Percentiles rank a stretch among this genome's conserved stretches.
These are phyloP conservation scores for Seira ritae DNA, from an alignment of 2,888 invertebrate species.

Conservation along the genomic window DNA sequence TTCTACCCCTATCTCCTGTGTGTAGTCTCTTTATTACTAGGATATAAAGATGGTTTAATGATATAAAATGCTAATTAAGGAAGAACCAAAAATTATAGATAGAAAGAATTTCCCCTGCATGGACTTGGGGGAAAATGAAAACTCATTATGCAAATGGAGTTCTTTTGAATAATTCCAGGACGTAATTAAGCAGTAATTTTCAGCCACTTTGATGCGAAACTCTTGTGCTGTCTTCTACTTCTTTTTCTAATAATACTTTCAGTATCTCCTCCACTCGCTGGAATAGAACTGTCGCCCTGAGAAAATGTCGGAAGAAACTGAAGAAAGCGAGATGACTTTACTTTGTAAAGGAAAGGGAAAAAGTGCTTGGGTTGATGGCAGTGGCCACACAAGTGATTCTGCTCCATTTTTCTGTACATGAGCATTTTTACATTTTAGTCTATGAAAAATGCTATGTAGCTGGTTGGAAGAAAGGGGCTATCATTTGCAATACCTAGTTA, in stretches of 20 bases:
- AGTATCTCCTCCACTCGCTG: neutral
- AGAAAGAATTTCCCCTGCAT: constrained; percentile 60
- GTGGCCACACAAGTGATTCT: too few relatives aligned
- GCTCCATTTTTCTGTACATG: neutral
- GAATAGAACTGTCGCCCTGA: neutral
- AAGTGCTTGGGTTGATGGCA: neutral
- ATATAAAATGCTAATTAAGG: constrained; percentile 74
- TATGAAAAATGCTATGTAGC: too few relatives aligned
- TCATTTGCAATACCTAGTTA: too few relatives aligned
- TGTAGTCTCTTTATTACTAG: constrained; percentile 67
- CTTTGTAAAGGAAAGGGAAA: constrained; percentile 28
- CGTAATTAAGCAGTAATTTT: constrained; percentile 74
- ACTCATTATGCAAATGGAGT: constrained; percentile 74
- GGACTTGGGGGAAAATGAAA: constrained; percentile 73
- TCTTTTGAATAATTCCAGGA: constrained; percentile 74
- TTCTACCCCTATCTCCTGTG: constrained; percentile 15
- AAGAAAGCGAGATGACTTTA: constrained; percentile 31
- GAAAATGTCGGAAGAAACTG: neutral
- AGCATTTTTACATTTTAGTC: too few relatives aligned
- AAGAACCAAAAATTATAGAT: constrained; percentile 73
- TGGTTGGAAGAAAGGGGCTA: neutral
- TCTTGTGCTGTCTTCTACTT: constrained; percentile 56
- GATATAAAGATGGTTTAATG: constrained; percentile 73
- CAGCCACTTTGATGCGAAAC: constrained; percentile 73
- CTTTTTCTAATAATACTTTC: constrained; percentile 25